Evolutionary conservation across 37 sponge, comb jelly and placozoan species (phyloP).

Genomic region (Corticium candelabrum): DNA sequence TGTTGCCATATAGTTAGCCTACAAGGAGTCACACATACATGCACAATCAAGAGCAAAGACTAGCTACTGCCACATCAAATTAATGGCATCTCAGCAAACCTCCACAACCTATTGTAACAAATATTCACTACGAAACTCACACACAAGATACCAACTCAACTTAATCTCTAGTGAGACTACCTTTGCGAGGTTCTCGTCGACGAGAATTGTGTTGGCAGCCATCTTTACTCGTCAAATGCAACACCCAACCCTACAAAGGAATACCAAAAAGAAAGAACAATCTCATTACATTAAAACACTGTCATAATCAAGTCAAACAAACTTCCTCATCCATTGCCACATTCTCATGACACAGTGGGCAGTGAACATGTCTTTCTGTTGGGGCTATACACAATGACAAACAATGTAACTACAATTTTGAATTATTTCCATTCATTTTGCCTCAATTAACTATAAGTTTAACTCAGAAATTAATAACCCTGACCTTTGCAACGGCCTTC

Average conservation of each 20-base stretch:
- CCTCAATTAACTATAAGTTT: too few species aligned
- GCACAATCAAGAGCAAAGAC: too few species aligned
- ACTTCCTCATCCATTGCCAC: slow-evolving; percentile 29
- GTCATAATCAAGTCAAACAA: background rate
- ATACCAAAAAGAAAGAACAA: background rate
- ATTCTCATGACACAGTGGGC: slow-evolving; percentile 31
- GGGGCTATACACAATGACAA: background rate
- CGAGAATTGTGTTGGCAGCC: background rate
- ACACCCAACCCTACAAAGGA: too few species aligned
- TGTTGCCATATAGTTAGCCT: too few species aligned
- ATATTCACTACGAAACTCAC: too few species aligned
- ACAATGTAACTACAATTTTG: background rate
- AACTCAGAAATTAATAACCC: too few species aligned
- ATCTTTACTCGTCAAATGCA: too few species aligned
- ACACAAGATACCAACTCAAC: too few species aligned
- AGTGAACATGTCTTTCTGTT: background rate
- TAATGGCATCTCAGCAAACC: too few species aligned
- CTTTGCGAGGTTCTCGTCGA: background rate
- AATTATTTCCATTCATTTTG: background rate
- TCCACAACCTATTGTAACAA: too few species aligned
- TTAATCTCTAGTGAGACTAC: background rate
- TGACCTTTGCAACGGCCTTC: slow-evolving; percentile 12
- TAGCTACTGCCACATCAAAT: too few species aligned
- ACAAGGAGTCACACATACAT: too few species aligned
- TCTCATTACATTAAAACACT: background rate